These are phyloP conservation scores for Caenorhabditis briggsae DNA, from an alignment of 1,140 invertebrate genomes.

Conservation along the genomic window DNA sequence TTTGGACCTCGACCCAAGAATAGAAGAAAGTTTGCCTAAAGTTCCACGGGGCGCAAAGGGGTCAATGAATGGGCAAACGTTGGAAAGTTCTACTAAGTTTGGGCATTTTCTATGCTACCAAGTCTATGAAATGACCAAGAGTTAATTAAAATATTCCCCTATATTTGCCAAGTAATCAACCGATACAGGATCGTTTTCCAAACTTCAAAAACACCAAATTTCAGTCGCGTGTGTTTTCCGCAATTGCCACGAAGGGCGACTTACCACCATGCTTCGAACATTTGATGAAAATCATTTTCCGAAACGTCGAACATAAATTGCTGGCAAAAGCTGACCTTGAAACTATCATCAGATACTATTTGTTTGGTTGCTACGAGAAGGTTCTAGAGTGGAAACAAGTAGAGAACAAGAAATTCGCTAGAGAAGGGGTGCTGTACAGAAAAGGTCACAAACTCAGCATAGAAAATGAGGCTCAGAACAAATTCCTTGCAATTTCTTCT, in stretches of 20 bases:
- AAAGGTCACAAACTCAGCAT: neutral
- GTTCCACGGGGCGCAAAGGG: no score
- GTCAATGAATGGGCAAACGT: no score
- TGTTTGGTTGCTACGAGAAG: neutral
- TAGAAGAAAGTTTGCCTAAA: no score
- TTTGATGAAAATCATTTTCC: neutral
- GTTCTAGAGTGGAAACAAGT: neutral
- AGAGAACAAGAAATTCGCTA: neutral
- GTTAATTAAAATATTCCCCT: no score
- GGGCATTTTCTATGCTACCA: no score
- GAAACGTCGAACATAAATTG: neutral
- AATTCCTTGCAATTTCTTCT: neutral
- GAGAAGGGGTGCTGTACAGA: neutral
- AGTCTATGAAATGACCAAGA: no score
- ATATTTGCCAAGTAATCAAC: no score
- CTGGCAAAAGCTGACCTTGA: neutral
- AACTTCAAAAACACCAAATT: no score
- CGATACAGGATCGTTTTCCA: no score
- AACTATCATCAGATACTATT: neutral
- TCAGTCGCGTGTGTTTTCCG: neutral
- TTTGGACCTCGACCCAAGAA: no score
- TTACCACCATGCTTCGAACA: slow-evolving; percentile 7
- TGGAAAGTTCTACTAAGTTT: no score
- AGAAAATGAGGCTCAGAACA: neutral
- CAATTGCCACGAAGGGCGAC: neutral